phyloP scores from a whole-genome alignment of 2,113 vertebrate genomes.

The Urocitellus parryii region DNA sequence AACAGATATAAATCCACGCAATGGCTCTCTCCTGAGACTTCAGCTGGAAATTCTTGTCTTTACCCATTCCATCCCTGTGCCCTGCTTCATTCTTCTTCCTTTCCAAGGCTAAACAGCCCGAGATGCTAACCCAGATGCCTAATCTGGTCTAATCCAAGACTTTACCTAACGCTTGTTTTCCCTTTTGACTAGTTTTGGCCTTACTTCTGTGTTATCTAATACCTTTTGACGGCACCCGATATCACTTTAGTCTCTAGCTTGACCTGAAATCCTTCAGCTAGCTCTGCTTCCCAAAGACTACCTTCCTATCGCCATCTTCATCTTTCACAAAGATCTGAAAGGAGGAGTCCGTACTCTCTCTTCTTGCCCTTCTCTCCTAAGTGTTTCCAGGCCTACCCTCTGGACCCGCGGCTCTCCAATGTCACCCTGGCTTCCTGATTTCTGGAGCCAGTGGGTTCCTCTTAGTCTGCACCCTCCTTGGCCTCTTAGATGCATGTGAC shows the following conservation, averaged over 20 bases:
- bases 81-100: not conserved
- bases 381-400: not conserved
- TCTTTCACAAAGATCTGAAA: not conserved
- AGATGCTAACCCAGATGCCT: not conserved
- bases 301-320: not conserved
- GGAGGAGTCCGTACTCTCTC: not conserved
- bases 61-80: not conserved
- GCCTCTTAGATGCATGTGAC: not conserved
- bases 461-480: not conserved
- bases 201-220: not conserved
- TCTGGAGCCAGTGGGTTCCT: not conserved
- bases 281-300: not conserved
- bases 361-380: not conserved
- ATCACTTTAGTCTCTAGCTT: constrained; percentile 20
- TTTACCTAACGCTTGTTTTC: not conserved
- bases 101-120: not conserved
- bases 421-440: not conserved
- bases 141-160: not conserved
- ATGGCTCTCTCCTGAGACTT: not conserved
- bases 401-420: not conserved
- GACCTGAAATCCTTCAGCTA: not conserved
- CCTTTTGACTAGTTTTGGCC: not conserved
- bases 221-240: not conserved
- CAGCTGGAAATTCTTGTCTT: not conserved
- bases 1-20: not conserved